Conservation (phyloP, 2,797 vertebrate species). For the Hirundo rustica region DNA sequence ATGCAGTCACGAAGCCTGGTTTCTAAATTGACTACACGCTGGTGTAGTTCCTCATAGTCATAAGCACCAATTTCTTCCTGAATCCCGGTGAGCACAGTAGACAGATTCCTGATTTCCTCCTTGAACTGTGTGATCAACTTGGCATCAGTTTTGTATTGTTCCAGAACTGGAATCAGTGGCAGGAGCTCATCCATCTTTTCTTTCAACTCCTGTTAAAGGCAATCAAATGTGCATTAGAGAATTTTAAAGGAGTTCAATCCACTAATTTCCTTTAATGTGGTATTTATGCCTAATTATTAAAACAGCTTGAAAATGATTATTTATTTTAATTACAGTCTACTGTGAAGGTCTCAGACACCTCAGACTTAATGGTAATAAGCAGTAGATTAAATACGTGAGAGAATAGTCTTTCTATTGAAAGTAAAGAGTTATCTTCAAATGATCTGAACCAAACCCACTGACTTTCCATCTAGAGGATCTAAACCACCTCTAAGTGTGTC, state of each 20-base stretch:
- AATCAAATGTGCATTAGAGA: not conserved
- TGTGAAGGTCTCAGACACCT: not conserved
- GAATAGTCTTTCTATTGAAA: not conserved
- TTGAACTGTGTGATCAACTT: slow-evolving; percentile 95
- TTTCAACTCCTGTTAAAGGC: slow-evolving; percentile 87
- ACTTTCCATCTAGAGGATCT: not conserved
- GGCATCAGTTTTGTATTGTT: slow-evolving; percentile 98
- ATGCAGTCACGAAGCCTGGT: slow-evolving; percentile 93
- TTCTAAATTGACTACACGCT: slow-evolving; percentile 92
- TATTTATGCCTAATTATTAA: not conserved
- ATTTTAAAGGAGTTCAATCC: not conserved
- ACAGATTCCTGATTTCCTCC: slow-evolving; percentile 96
- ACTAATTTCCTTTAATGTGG: not conserved
- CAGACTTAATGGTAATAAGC: not conserved
- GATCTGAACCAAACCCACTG: not conserved
- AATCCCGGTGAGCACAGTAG: slow-evolving; percentile 88
- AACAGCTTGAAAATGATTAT: not conserved
- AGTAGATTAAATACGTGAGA: not conserved
- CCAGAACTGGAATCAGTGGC: slow-evolving; percentile 94
- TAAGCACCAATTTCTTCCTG: slow-evolving; percentile 97
- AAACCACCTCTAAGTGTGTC: too few relatives aligned
- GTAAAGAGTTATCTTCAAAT: not conserved
- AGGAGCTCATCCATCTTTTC: slow-evolving; percentile 97
- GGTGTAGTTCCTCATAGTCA: slow-evolving; percentile 95
- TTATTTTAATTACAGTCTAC: slow-evolving; percentile 12